A percentile compares a stretch with the other conserved stretches of the same genome.
phyloP scores from a whole-genome alignment of 2,888 invertebrate species.

The Desoria tigrina region DNA sequence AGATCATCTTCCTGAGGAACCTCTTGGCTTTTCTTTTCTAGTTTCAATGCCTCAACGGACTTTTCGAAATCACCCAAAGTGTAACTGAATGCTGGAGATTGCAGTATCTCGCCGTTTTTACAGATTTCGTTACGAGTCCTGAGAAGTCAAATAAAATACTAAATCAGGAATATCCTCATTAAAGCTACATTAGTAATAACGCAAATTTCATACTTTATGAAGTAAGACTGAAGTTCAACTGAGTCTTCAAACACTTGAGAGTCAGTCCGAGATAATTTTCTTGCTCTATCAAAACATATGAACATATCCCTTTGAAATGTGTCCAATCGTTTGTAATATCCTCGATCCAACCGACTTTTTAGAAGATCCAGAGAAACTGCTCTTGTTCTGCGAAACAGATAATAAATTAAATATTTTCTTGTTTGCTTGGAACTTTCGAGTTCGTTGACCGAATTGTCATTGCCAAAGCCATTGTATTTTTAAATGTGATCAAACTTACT shows the following conservation, averaged over 20 bases:
- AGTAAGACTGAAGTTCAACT: slow-evolving; percentile 86
- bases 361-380: slow-evolving; percentile 89
- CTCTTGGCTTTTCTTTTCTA: slow-evolving; percentile 74
- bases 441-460: slow-evolving; percentile 10
- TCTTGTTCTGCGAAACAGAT: slow-evolving; percentile 64
- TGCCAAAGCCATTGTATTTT: slow-evolving; percentile 16
- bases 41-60: slow-evolving; percentile 73
- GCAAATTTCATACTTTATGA: slow-evolving; percentile 66
- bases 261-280: slow-evolving; percentile 83
- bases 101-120: slow-evolving; percentile 73
- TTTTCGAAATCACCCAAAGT: slow-evolving; percentile 73
- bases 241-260: slow-evolving; percentile 96
- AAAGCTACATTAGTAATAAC: neutral
- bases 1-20: slow-evolving; percentile 68
- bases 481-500: slow-evolving; percentile 58
- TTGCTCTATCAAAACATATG: slow-evolving; percentile 82
- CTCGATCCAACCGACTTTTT: slow-evolving; percentile 86
- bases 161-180: neutral
- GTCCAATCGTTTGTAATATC: slow-evolving; percentile 88
- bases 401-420: no score
- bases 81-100: slow-evolving; percentile 83
- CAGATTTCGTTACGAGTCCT: slow-evolving; percentile 67
- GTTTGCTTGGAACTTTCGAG: no score
- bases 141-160: neutral
- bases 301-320: slow-evolving; percentile 96